A percentile compares a stretch with the other conserved stretches of the same genome.
These are phyloP conservation scores for Drosophila bocqueti DNA, from an alignment of 1,140 invertebrate species.

Conservation along the genomic window DNA sequence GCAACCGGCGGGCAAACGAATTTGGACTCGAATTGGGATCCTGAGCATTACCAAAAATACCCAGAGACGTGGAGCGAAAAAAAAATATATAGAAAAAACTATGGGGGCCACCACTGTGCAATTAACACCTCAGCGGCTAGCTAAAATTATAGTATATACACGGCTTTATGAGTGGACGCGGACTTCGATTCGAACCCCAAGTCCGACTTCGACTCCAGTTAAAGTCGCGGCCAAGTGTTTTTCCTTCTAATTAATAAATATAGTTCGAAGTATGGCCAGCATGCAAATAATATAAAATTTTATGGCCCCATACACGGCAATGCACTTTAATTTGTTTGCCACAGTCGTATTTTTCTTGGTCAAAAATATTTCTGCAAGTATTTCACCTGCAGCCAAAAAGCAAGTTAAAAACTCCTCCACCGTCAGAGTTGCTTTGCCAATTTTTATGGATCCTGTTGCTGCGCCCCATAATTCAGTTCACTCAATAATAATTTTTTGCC, in stretches of 20 bases:
- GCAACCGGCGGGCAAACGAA: slow-evolving; percentile 57
- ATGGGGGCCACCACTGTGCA: slow-evolving; percentile 72
- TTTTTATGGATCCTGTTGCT: slow-evolving; percentile 46
- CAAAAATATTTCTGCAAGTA: slow-evolving; percentile 50
- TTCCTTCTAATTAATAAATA: slow-evolving; percentile 78
- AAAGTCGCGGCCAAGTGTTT: slow-evolving; percentile 26
- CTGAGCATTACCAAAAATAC: slow-evolving; percentile 48
- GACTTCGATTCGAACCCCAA: slow-evolving; percentile 5
- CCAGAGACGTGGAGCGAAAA: slow-evolving; percentile 22
- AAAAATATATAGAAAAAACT: background rate
- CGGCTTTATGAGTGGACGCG: slow-evolving; percentile 53
- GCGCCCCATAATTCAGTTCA: slow-evolving; percentile 47
- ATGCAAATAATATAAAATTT: slow-evolving; percentile 74
- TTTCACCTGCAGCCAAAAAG: slow-evolving; percentile 65
- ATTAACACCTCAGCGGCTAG: slow-evolving; percentile 75
- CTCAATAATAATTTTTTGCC: slow-evolving; percentile 56
- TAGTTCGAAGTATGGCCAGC: slow-evolving; percentile 27
- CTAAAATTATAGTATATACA: slow-evolving; percentile 63
- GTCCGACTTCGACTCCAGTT: slow-evolving; percentile 2
- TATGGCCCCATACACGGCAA: slow-evolving; percentile 65
- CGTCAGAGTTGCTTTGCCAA: slow-evolving; percentile 12
- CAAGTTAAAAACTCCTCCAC: slow-evolving; percentile 1
- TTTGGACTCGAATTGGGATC: slow-evolving; percentile 19
- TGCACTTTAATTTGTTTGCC: slow-evolving; percentile 72
- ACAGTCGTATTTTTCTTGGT: slow-evolving; percentile 51